phyloP scores from a whole-genome alignment of 2,888 invertebrate species.

The Cosmorhoe ocellata region DNA sequence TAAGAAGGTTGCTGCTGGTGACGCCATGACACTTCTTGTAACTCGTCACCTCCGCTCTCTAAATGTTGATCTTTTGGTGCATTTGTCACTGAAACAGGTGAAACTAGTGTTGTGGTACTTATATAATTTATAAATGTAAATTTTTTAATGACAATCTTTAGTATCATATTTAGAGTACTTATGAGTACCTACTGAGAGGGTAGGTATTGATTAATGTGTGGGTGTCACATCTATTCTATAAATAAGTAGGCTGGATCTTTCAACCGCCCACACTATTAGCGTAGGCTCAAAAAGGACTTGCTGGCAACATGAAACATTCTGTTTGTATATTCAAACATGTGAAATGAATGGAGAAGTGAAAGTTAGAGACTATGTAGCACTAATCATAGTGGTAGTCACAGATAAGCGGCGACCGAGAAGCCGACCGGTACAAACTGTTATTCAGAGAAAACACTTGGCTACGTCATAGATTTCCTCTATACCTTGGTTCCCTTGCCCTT shows the following conservation, averaged over 20 bases:
- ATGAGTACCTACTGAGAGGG: not conserved
- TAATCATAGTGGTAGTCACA: conserved; percentile 47
- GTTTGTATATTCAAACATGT: conserved; percentile 9
- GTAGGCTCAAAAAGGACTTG: conserved; percentile 21
- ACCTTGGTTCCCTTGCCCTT: conserved; percentile 94
- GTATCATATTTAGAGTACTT: no score
- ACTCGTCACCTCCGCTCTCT: conserved; percentile 88
- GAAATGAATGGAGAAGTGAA: conserved; percentile 51
- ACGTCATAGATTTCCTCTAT: conserved; percentile 75
- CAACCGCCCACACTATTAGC: conserved; percentile 31
- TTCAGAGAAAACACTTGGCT: conserved; percentile 72
- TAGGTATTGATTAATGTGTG: conserved; percentile 42
- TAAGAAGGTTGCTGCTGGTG: conserved; percentile 86
- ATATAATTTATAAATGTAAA: no score
- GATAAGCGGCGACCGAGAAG: conserved; percentile 55
- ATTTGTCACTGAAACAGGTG: conserved; percentile 84
- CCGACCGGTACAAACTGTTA: conserved; percentile 67
- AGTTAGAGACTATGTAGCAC: conserved; percentile 47
- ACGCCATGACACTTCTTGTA: conserved; percentile 89
- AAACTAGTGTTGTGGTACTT: not conserved
- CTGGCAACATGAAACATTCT: conserved; percentile 8
- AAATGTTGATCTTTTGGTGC: conserved; percentile 89
- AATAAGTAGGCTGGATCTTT: conserved; percentile 30
- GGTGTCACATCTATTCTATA: conserved; percentile 39
- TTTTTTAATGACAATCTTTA: no score